Conservation (phyloP, 2,113 vertebrate genomes). For the Heterotilapia buettikoferi region DNA sequence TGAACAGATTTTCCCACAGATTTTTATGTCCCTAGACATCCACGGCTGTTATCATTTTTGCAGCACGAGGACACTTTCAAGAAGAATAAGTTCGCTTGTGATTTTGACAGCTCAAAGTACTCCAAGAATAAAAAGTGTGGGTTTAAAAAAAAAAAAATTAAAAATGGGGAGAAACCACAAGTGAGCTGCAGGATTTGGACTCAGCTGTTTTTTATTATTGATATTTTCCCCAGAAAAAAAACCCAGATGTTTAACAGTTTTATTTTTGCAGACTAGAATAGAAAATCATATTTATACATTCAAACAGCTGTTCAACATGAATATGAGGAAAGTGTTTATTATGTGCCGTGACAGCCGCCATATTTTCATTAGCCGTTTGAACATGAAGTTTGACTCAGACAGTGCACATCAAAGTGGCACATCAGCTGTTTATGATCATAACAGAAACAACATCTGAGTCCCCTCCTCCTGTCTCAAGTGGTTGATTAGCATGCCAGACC, state of each 20-base stretch:
- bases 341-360: neutral
- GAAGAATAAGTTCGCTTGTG: neutral
- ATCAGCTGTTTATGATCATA: neutral
- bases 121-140: neutral
- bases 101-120: neutral
- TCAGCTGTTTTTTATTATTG: neutral
- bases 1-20: neutral
- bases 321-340: neutral
- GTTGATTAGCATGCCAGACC: conserved; percentile 35
- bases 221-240: neutral
- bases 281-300: neutral
- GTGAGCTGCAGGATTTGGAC: neutral
- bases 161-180: neutral
- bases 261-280: neutral
- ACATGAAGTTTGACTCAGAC: neutral
- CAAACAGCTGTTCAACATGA: neutral
- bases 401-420: neutral
- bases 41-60: neutral
- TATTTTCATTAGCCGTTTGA: neutral
- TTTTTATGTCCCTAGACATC: neutral
- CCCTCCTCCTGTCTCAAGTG: neutral
- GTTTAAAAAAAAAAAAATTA: neutral
- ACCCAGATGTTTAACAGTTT: neutral
- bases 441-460: neutral
- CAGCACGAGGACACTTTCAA: neutral